Evolutionary conservation across 2,113 vertebrate genomes (phyloP), one percentile per base, ranked within the genome.

Genomic region (Meriones unguiculatus): DNA sequence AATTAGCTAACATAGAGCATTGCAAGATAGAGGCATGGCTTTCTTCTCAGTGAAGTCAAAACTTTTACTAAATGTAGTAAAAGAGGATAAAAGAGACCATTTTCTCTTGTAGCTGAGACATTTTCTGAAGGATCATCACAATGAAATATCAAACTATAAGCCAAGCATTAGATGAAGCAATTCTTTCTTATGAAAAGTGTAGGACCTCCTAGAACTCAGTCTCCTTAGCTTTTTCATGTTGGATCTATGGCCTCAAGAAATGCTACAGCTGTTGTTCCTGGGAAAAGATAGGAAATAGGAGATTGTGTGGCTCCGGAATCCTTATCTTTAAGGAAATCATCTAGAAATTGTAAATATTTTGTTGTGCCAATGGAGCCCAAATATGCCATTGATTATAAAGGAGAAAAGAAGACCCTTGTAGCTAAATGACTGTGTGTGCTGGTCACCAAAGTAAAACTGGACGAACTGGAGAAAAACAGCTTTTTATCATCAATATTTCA

Each of bases 311-410:
- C 28, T 38, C 89, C 28, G 76, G 59, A 4, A 93, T 14, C 1
- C 57, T 93, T 81, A 70, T 76, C 25, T 94, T 80, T 85, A 95
- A 86, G 28, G 28, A 89, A 87, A 88, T 50, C 57, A 81, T 95
- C 20, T 76, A 72, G 25, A 87, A 93, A 30, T 59, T 54, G 13
- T 6, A 73, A 35, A 25, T 89, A 65, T 73, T 50, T 89, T 87
- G 22, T n/a, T 64, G 15, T 54, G 18, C 1, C 38, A 12, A 3
- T 62, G 14, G 72, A 50, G 38, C 6, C 28, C 30, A 70, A 75
- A 87, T 5, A 78, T 17, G 46, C 73, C 59, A 59, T 6, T 77
- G 32, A 90, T n/a, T 81, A 0, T 24, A 86, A 89, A 41, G 9
- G 15, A 65, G 32, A 80, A 67, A 85, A 17, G 28, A 81, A 91